These are phyloP conservation scores for Rhadinocentrus ornatus DNA, from an alignment of 2,797 vertebrate species.

Conservation along the genomic window DNA sequence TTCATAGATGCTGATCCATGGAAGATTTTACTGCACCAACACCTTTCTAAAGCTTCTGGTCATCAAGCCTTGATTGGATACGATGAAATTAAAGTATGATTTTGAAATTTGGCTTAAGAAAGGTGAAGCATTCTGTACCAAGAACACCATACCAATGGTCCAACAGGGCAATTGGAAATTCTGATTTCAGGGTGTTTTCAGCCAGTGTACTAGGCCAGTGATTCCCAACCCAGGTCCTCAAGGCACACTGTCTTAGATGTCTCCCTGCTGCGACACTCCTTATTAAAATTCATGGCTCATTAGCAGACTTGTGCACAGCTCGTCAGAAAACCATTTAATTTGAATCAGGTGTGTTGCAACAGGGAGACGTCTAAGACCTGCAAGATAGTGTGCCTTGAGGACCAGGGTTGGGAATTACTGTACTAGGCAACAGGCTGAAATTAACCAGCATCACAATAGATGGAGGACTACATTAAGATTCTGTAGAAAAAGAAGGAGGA, in stretches of 20 bases:
- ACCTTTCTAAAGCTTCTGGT: neutral
- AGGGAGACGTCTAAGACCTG: too few species aligned
- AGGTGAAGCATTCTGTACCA: neutral
- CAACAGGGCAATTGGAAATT: neutral
- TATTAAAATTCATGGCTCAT: too few species aligned
- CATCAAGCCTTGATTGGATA: neutral
- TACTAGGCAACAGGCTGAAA: neutral
- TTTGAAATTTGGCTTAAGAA: neutral
- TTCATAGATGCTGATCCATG: neutral
- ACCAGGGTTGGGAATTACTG: too few species aligned
- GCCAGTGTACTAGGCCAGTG: neutral
- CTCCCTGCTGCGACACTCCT: too few species aligned
- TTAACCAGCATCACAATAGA: neutral
- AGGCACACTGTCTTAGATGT: too few species aligned
- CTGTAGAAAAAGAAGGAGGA: neutral
- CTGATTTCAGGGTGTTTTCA: too few species aligned
- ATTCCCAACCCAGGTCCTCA: too few species aligned
- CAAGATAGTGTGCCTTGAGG: too few species aligned
- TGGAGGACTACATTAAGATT: neutral
- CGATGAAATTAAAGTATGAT: neutral
- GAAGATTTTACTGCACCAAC: neutral
- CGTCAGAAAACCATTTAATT: too few species aligned
- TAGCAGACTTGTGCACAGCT: too few species aligned
- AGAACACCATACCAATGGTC: neutral
- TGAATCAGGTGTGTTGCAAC: too few species aligned